Evolutionary conservation across 2,113 vertebrate species (phyloP), one percentile per base, ranked within the genome.

Genomic region (Bubalus kerabau): DNA sequence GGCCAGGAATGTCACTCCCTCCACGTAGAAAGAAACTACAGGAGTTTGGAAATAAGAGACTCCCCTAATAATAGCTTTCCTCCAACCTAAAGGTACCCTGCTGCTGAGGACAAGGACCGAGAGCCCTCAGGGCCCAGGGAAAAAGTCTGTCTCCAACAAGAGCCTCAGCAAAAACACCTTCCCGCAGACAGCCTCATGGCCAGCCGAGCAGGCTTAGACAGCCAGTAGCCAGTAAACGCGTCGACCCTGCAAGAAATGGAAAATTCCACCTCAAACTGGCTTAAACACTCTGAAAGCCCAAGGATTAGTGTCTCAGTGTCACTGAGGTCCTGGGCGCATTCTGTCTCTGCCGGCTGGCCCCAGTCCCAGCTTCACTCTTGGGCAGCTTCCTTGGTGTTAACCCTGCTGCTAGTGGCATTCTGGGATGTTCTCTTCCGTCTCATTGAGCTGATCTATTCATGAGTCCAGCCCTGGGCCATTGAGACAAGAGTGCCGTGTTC

Each of bases 181-280:
- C 62, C 28, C 2, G 6, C 36, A 67, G 74, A 54, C 57, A 67
- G 26, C 56, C n/a, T 59, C 36, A 2, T 0, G 0, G 30, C 32
- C 90, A 36, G 87, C 16, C 36, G 14, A 91, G 82, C 59, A 16
- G 52, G 64, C 40, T 4, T 76, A 80, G 59, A 60, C 62, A 16
- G 64, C 83, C 43, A 2, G 57, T 2, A 30, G 74, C 87, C 87
- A 14, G 57, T 6, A 16, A 78, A 36, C 2, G 24, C n/a, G 23
- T 23, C 10, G 24, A 30, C 54, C 64, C 64, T 30, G 23, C 6
- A 24, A 82, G 50, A 87, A n/a, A 62, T 0, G 57, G 57, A 67
- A 97, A 91, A 88, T 80, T 84, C 93, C 78, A 32, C 76, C 89
- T 60, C 57, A 2, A 3, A 52, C 52, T 74, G 76, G 95, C 43